phyloP scores from a whole-genome alignment of 2,888 invertebrate species.

The Cheilosia variabilis region DNA sequence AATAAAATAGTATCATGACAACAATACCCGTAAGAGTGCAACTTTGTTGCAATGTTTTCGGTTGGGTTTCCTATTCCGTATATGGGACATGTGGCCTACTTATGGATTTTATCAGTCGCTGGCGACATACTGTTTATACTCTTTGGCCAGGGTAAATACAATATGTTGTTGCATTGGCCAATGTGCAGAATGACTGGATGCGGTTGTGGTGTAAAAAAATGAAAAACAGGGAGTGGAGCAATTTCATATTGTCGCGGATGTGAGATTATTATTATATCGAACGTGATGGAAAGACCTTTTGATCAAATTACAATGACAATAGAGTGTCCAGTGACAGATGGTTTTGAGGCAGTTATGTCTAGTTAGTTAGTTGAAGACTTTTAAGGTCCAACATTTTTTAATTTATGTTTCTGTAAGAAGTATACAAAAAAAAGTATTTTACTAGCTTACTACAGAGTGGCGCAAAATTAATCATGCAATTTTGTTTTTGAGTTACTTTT shows the following conservation, averaged over 20 bases:
- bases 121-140: conserved; percentile 19
- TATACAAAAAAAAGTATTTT: too few relatives aligned
- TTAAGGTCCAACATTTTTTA: too few relatives aligned
- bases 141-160: conserved; percentile 1
- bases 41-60: neutral
- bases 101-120: conserved; percentile 51
- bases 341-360: too few relatives aligned
- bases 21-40: conserved; percentile 6
- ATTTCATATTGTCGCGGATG: neutral
- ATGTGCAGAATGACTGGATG: neutral
- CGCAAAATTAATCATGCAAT: too few relatives aligned
- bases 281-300: too few relatives aligned
- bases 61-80: conserved; percentile 12
- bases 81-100: conserved; percentile 49
- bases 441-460: too few relatives aligned
- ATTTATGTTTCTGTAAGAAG: too few relatives aligned
- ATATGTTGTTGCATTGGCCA: neutral
- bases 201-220: neutral
- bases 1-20: neutral
- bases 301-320: too few relatives aligned
- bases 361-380: too few relatives aligned
- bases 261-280: too few relatives aligned
- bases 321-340: too few relatives aligned
- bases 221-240: neutral
- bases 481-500: too few relatives aligned